Conservation (phyloP, 2,113 vertebrate genomes). For the Toxotes jaculatrix region DNA sequence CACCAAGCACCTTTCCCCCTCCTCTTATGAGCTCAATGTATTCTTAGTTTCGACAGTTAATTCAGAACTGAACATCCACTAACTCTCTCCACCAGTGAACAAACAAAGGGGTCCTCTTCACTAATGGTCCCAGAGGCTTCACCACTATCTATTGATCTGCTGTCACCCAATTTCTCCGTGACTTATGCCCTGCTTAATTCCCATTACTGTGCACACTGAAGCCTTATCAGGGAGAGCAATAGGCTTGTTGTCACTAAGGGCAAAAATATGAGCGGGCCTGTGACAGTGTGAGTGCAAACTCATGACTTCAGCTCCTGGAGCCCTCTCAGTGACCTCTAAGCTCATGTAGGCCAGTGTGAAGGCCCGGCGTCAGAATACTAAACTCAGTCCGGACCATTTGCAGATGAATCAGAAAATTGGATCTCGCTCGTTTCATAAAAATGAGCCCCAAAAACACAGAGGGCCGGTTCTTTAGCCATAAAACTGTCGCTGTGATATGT, state of each 20-base stretch:
- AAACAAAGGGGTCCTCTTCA: slow-evolving; percentile 81
- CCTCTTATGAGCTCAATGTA: slow-evolving; percentile 31
- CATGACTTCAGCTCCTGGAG: slow-evolving; percentile 74
- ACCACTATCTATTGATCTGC: slow-evolving; percentile 81
- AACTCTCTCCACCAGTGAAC: slow-evolving; percentile 55
- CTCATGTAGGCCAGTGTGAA: slow-evolving; percentile 47
- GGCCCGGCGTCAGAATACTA: slow-evolving; percentile 51
- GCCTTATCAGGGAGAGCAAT: slow-evolving; percentile 82
- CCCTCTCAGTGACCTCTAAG: slow-evolving; percentile 77
- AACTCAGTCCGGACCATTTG: slow-evolving; percentile 62
- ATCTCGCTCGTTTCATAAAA: slow-evolving; percentile 77
- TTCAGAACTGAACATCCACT: slow-evolving; percentile 51
- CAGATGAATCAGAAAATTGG: slow-evolving; percentile 83
- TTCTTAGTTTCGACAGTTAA: slow-evolving; percentile 61
- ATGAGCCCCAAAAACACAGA: slow-evolving; percentile 64
- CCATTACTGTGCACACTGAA: slow-evolving; percentile 80
- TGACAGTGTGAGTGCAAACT: slow-evolving; percentile 73
- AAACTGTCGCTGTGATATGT: slow-evolving; percentile 80
- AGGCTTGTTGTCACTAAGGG: slow-evolving; percentile 75
- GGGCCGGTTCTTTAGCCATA: slow-evolving; percentile 67
- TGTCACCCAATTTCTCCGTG: slow-evolving; percentile 81
- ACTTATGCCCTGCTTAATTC: slow-evolving; percentile 83
- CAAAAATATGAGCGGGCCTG: slow-evolving; percentile 75
- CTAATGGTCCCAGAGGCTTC: slow-evolving; percentile 77
- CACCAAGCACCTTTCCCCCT: slow-evolving; percentile 10